Evolutionary conservation across 37 sponge, comb jelly and placozoan genomes (phyloP).

Genomic region (Geodia barretti): DNA sequence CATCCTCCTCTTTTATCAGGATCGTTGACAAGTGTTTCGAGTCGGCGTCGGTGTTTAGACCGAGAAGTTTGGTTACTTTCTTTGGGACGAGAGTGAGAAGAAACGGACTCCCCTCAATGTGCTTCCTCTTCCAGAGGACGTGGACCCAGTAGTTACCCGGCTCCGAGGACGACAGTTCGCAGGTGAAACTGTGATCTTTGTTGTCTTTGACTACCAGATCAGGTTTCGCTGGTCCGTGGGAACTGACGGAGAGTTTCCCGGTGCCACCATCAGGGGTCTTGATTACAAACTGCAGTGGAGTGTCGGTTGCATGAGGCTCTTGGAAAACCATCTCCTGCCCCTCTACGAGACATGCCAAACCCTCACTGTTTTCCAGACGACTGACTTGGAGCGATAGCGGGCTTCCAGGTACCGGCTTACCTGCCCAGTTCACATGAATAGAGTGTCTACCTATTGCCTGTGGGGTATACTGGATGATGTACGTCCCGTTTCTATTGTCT

Average conservation of each 20-base stretch:
- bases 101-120: conserved; percentile 76
- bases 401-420: conserved; percentile 28
- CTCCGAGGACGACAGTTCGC: conserved; percentile 13
- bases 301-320: background rate
- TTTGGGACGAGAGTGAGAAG: background rate
- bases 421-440: conserved; percentile 38
- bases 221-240: background rate
- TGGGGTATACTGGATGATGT: conserved; percentile 37
- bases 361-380: background rate
- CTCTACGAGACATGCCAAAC: background rate
- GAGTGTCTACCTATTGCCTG: conserved; percentile 35
- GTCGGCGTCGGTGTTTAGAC: background rate
- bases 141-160: conserved; percentile 35
- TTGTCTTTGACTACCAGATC: conserved; percentile 26
- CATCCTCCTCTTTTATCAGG: background rate
- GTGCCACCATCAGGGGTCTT: conserved; percentile 10
- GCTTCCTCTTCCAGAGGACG: conserved; percentile 45
- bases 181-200: conserved; percentile 10
- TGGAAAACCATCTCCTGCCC: background rate
- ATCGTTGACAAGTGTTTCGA: background rate
- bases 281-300: conserved; percentile 29
- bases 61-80: background rate
- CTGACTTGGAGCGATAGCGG: conserved; percentile 52
- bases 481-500: conserved; percentile 49
- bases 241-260: conserved; percentile 1